Conservation (phyloP, 1,140 invertebrate species). For the Rhagoletis zephyria region DNA sequence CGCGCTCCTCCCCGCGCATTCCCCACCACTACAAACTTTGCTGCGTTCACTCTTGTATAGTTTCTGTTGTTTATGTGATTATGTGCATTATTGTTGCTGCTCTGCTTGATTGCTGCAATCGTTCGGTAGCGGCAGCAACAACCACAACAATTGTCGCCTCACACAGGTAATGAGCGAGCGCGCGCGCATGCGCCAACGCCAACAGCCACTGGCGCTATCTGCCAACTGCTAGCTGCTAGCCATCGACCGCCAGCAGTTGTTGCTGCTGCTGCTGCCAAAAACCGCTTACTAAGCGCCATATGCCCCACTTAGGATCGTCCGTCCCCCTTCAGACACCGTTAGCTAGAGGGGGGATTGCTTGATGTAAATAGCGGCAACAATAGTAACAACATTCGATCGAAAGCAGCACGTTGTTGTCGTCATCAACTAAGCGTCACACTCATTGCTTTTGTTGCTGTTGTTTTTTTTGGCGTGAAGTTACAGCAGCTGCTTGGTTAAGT, state of each 20-base stretch:
- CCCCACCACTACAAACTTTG: not conserved
- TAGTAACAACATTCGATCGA: conserved; percentile 2
- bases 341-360: not conserved
- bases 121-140: not conserved
- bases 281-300: conserved; percentile 44
- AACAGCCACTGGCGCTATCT: not conserved
- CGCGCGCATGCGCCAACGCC: conserved; percentile 21
- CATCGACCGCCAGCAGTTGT: too few species aligned
- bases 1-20: not conserved
- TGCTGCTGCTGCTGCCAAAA: not conserved
- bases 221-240: not conserved
- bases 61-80: not conserved
- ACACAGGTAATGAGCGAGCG: conserved; percentile 9
- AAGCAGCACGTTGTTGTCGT: conserved; percentile 15
- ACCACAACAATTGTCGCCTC: not conserved
- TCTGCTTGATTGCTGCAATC: conserved; percentile 13
- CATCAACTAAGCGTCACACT: not conserved
- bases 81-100: not conserved
- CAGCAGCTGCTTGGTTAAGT: conserved; percentile 15
- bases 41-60: conserved; percentile 4
- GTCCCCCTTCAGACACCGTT: not conserved
- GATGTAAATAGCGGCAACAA: not conserved
- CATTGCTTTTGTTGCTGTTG: not conserved
- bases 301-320: conserved; percentile 39
- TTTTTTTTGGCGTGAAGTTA: not conserved